These are phyloP conservation scores for human (Homo sapiens) DNA, from an alignment of 2,113 vertebrate species.

Conservation along the genomic window DNA sequence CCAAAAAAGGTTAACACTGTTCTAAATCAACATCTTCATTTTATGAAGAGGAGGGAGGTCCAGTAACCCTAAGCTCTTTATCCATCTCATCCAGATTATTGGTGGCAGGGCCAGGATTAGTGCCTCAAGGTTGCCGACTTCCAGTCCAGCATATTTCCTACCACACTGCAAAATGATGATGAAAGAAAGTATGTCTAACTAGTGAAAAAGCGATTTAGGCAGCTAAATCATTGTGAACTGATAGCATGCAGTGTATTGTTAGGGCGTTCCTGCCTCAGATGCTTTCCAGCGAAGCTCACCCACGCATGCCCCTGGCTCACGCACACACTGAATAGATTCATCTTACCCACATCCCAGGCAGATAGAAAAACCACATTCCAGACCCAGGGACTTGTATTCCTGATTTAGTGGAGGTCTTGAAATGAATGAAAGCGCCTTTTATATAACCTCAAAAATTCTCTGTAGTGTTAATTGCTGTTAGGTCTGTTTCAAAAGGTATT, in stretches of 20 bases:
- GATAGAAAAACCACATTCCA: neutral
- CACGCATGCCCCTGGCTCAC: neutral
- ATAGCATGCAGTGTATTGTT: neutral
- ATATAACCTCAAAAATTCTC: neutral
- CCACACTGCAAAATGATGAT: neutral
- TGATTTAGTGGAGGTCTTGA: neutral
- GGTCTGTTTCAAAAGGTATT: slow-evolving; percentile 27
- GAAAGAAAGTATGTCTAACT: neutral
- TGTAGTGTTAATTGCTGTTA: neutral
- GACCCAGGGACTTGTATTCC: neutral
- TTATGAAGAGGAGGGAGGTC: neutral
- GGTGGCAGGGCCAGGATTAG: neutral
- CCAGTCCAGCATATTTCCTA: neutral
- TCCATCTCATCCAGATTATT: neutral
- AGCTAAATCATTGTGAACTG: neutral
- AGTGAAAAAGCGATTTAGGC: neutral
- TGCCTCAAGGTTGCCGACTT: neutral
- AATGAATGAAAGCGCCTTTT: slow-evolving; percentile 17
- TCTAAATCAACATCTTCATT: neutral
- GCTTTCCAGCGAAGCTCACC: neutral
- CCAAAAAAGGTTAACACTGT: neutral
- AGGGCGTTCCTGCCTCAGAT: neutral
- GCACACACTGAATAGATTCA: neutral
- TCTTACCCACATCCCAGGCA: neutral
- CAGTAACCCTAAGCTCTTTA: neutral